A percentile compares a stretch with the other conserved stretches of the same genome.
Evolutionary conservation across 1,140 invertebrate species (phyloP).

Genomic region (Laupala kohalensis): DNA sequence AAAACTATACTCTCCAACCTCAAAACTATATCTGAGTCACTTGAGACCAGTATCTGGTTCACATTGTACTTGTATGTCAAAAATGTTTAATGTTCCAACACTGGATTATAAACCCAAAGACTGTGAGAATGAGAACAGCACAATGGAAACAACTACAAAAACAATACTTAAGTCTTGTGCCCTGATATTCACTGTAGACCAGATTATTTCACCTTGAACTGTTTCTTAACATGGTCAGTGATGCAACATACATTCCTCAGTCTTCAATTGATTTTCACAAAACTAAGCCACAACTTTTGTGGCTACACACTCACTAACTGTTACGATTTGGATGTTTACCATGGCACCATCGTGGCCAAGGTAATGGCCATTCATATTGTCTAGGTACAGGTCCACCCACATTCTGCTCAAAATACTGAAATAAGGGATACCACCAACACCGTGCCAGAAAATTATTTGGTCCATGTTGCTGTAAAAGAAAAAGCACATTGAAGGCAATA

Average conservation of each 20-base stretch:
- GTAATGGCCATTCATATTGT: slow-evolving; percentile 74
- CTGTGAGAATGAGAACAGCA: neutral
- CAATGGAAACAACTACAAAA: neutral
- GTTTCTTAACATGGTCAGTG: neutral
- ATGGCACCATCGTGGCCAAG: slow-evolving; percentile 56
- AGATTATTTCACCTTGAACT: neutral
- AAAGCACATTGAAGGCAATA: neutral
- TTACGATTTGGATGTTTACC: slow-evolving; percentile 44
- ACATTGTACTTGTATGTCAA: no score
- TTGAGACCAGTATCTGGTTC: neutral
- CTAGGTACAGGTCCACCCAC: slow-evolving; percentile 63
- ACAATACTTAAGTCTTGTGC: neutral
- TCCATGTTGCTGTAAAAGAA: slow-evolving; percentile 35
- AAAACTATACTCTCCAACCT: neutral
- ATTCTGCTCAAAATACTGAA: slow-evolving; percentile 75
- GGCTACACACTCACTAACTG: slow-evolving; percentile 32
- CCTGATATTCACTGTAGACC: neutral
- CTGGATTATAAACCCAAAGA: neutral
- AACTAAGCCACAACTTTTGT: neutral
- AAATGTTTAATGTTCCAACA: neutral
- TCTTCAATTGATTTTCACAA: neutral
- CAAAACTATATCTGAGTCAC: neutral
- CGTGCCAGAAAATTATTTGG: slow-evolving; percentile 56
- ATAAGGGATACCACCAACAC: slow-evolving; percentile 73
- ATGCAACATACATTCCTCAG: neutral